phyloP scores from a whole-genome alignment of 1,140 invertebrate species.

The Drosophila sucinea region DNA sequence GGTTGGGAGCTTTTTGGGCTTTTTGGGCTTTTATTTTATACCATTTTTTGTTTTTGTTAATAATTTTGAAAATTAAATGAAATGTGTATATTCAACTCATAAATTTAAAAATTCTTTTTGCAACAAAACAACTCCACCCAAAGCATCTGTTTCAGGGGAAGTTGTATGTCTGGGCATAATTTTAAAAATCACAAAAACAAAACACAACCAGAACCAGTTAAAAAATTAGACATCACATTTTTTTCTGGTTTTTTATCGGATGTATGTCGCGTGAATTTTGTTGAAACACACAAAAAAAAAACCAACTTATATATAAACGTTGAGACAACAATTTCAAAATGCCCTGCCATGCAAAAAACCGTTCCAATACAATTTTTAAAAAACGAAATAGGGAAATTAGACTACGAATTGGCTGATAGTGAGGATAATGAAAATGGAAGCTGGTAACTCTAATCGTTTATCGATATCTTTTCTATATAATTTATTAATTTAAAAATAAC shows the following conservation, averaged over 20 bases:
- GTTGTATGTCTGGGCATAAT: slow-evolving; percentile 38
- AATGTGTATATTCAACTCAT: slow-evolving; percentile 14
- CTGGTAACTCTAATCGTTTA: no score
- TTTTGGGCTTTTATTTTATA: neutral
- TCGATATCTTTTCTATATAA: no score
- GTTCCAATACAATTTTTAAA: no score
- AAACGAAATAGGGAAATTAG: no score
- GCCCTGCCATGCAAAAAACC: no score
- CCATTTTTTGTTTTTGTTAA: neutral
- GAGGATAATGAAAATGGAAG: no score
- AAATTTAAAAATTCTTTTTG: slow-evolving; percentile 33
- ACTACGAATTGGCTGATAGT: no score
- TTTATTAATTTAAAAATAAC: no score
- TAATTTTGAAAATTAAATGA: neutral
- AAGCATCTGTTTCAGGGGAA: neutral
- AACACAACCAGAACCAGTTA: slow-evolving; percentile 55
- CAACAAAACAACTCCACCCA: slow-evolving; percentile 34
- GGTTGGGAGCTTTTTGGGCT: no score
- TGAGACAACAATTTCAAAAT: no score
- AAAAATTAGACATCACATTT: slow-evolving; percentile 64
- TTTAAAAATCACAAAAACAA: slow-evolving; percentile 44
- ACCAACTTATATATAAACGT: no score
- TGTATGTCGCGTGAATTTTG: slow-evolving; percentile 64
- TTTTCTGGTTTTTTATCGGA: slow-evolving; percentile 58
- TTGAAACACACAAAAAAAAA: no score